A percentile compares a stretch with the other conserved stretches of the same genome.
Conservation (phyloP, 2,888 invertebrate species). For the Eristalis tenax region DNA sequence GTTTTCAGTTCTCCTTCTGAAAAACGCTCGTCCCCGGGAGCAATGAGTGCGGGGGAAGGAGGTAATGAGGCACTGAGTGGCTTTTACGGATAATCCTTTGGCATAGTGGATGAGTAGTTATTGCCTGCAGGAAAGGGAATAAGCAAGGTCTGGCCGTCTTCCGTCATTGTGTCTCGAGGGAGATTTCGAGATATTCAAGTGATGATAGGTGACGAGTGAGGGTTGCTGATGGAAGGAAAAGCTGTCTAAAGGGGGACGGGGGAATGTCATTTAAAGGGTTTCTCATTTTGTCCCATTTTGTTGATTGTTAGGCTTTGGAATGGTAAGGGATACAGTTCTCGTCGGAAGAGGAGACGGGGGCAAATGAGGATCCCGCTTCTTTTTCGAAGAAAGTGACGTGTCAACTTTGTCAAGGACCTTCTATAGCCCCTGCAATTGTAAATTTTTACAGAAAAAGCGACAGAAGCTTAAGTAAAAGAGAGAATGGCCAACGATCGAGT, state of each 20-base stretch:
- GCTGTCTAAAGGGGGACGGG: neutral
- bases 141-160: neutral
- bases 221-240: neutral
- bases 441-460: too few relatives aligned
- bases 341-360: too few relatives aligned
- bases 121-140: neutral
- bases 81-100: slow-evolving; percentile 44
- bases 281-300: neutral
- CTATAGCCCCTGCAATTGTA: too few relatives aligned
- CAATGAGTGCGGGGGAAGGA: slow-evolving; percentile 30
- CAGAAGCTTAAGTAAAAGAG: too few relatives aligned
- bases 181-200: neutral
- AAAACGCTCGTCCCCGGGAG: slow-evolving; percentile 20
- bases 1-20: slow-evolving; percentile 6
- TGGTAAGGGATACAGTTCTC: too few relatives aligned
- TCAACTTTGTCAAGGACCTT: too few relatives aligned
- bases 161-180: neutral
- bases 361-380: too few relatives aligned
- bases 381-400: too few relatives aligned
- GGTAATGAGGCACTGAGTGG: slow-evolving; percentile 46
- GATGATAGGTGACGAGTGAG: too few relatives aligned
- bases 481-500: too few relatives aligned
- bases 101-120: slow-evolving; percentile 1
- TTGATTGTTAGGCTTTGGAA: neutral
- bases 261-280: neutral